These are phyloP conservation scores for Blennius ocellaris DNA, from an alignment of 2,113 vertebrate genomes.

Conservation along the genomic window DNA sequence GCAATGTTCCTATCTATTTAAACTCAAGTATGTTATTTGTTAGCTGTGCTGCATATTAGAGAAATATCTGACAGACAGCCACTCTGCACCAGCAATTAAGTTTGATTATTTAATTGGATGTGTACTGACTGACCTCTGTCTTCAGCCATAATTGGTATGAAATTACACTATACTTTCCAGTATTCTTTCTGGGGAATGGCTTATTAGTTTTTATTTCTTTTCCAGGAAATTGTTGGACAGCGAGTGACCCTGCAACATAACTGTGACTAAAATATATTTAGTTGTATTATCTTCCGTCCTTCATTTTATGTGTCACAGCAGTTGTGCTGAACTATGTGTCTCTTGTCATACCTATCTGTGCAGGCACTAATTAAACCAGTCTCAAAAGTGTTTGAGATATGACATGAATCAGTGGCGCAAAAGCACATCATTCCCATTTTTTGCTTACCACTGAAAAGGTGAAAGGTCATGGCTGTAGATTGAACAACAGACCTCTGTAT, in stretches of 20 bases:
- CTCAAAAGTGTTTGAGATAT: not conserved
- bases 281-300: not conserved
- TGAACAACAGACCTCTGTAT: constrained; percentile 25
- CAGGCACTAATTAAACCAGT: not conserved
- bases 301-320: not conserved
- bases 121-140: not conserved
- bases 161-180: not conserved
- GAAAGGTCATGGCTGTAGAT: constrained; percentile 19
- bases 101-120: not conserved
- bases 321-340: not conserved
- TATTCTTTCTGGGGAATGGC: not conserved
- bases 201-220: not conserved
- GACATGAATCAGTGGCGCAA: not conserved
- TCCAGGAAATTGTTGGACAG: not conserved
- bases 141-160: not conserved
- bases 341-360: not conserved
- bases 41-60: too few species aligned
- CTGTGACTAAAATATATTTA: not conserved
- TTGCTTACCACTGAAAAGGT: constrained; percentile 21
- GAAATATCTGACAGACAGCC: not conserved
- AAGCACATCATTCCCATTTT: constrained; percentile 3
- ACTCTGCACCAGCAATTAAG: not conserved
- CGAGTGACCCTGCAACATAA: not conserved
- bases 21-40: not conserved
- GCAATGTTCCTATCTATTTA: not conserved